Percentiles rank a stretch among this genome's conserved stretches.
Conservation (phyloP, 53 echinoderm and acorn worm species). For the Holothuria scabra region DNA sequence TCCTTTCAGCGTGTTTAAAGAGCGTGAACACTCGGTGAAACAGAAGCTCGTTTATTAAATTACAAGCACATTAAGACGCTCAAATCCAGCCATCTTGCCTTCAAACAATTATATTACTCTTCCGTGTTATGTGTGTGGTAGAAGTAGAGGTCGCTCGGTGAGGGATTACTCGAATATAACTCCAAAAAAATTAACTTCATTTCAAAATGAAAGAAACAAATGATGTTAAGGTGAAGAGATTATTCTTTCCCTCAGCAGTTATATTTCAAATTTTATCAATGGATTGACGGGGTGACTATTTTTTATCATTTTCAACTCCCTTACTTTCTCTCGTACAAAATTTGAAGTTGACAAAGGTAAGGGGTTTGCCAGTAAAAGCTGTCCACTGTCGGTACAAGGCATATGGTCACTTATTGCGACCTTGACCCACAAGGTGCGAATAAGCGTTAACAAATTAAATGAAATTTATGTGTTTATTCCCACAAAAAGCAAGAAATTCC, state of each 20-base stretch:
- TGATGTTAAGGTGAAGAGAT: too few species aligned
- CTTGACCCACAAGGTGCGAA: slow-evolving; percentile 9
- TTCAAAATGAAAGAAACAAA: background rate
- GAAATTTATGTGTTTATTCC: too few species aligned
- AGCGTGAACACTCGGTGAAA: slow-evolving; percentile 6
- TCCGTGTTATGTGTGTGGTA: background rate
- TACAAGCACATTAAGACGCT: background rate
- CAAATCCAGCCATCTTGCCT: slow-evolving; percentile 1
- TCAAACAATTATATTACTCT: slow-evolving; percentile 34
- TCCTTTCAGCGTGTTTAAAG: slow-evolving; percentile 18
- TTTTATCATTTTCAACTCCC: too few species aligned
- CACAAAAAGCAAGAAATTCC: too few species aligned
- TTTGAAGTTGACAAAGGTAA: too few species aligned
- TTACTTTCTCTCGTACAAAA: too few species aligned
- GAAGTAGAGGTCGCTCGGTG: background rate
- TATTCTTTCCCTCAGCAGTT: too few species aligned
- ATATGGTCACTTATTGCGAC: slow-evolving; percentile 7
- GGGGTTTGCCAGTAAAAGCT: too few species aligned
- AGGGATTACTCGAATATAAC: slow-evolving; percentile 1
- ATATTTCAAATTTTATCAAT: too few species aligned
- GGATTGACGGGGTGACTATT: too few species aligned
- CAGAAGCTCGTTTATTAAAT: slow-evolving; percentile 14
- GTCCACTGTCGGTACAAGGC: background rate
- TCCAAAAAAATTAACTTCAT: slow-evolving; percentile 20
- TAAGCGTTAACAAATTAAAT: slow-evolving; percentile 11